Evolutionary conservation across 2,888 invertebrate genomes (phyloP), one percentile per base, ranked within the genome.

Genomic region (Pyrocoelia pectoralis): DNA sequence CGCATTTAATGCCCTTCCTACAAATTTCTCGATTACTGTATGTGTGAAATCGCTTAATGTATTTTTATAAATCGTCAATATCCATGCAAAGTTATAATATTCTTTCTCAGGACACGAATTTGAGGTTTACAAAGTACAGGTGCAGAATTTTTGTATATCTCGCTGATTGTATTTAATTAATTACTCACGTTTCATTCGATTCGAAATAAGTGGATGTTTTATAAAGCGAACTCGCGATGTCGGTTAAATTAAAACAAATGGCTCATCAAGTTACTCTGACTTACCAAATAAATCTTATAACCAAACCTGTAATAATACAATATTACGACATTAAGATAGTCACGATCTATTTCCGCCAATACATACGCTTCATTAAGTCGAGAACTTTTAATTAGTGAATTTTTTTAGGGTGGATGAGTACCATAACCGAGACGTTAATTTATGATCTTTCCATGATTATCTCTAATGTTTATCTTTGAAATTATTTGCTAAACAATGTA

Each of bases 261-360:
- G 46, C 46, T 46, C 46, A 46, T 46, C 46, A 46, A 46, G 17
- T 46, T 46, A 46, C 46, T 17, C 17, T 18, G 15, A 9, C 46
- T 18, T 46, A 46, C 46, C 46, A 18, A 46, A 46, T 46, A 46
- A 46, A 46, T 46, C 46, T 46, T 46, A 18, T 17, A 46, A 46
- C 5, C 46, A 9, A 15, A 46, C 46, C 46, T 46, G 46, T 46
- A 17, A 46, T 46, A 46, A 46, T 17, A 46, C 46, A 46, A 46
- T 18, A 46, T 46, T 46, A 46, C 46, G 17, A 46, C 46, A 46
- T 46, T 17, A 46, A 46, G 17, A 15, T 46, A 46, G 46, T 67
- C 65, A 67, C 64, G 67, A 64, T 67, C 67, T 67, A 65, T 56
- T 68, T 68, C 61, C 49, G 33, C 40, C 40, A 59, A 54, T 60